Evolutionary conservation across 1,140 invertebrate genomes (phyloP), one percentile per base, ranked within the genome.

Genomic region (Heliconius congener): DNA sequence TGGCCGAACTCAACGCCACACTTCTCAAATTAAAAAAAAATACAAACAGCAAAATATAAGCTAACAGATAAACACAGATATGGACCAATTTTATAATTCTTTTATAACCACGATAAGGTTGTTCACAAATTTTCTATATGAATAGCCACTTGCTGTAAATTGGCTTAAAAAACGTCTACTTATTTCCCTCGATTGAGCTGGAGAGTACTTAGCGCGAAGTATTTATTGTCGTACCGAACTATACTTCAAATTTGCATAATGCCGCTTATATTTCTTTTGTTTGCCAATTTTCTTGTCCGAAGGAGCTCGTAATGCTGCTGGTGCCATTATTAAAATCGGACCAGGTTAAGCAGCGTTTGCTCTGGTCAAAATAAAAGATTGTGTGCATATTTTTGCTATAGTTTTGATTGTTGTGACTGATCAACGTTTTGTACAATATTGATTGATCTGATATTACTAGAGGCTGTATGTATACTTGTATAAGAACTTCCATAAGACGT

Each of bases 161-260:
- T 66, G 60, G 60, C 60, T 66, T 66, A n/a, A 66, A 55, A 57
- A 66, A 66, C 60, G 60, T 66, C 60, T 66, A 66, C 30, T 66
- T 66, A 66, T 66, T 66, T 30, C 60, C 60, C 11, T 4, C 60
- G 23, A 66, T 66, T 13, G 23, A 30, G 27, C 60, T 23, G 27
- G 27, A 66, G 60, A 18, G 27, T 23, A 27, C 27, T 66, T 66
- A 66, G 60, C 27, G 60, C 27, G 11, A 66, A 66, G 60, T 66
- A 30, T 66, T 66, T 66, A 66, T 66, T 66, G 60, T 66, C 60
- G 60, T 66, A 30, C 3, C 11, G 11, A 66, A 66, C 30, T 66
- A 66, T 30, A 66, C 60, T 66, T 66, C 3, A 30, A 66, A 66
- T 66, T 66, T 66, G 60, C 23, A 66, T 66, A 66, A 30, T 30